Percentiles rank a stretch among this genome's conserved stretches.
phyloP scores from a whole-genome alignment of 2,797 vertebrate genomes.

The Hypotaenidia okinawae region DNA sequence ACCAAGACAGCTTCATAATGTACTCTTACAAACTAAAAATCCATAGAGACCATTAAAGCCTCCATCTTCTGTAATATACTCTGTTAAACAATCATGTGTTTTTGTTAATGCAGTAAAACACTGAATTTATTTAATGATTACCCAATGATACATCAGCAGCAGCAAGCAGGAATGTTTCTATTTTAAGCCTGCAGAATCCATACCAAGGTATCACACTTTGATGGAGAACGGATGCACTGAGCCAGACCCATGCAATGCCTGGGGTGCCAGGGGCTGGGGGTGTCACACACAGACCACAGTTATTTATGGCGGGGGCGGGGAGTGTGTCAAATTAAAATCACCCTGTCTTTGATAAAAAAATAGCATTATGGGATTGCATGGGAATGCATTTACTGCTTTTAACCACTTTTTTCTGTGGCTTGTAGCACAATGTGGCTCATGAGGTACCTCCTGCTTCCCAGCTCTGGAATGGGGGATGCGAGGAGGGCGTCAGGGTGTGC shows the following conservation, averaged over 20 bases:
- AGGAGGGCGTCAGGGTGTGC: not conserved
- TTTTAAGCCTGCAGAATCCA: conserved; percentile 64
- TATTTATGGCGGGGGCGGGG: accelerated
- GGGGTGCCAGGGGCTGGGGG: not conserved
- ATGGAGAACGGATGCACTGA: conserved; percentile 4
- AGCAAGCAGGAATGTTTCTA: conserved; percentile 61
- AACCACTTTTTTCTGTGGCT: not conserved
- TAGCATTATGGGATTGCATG: not conserved
- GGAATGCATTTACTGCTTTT: not conserved
- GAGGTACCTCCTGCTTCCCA: not conserved
- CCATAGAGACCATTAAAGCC: conserved; percentile 73
- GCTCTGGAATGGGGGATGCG: not conserved
- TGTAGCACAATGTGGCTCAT: not conserved
- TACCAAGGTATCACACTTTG: conserved; percentile 19
- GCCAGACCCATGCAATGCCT: not conserved
- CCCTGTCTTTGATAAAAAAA: not conserved
- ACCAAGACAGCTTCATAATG: conserved; percentile 73
- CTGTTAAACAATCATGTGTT: conserved; percentile 81
- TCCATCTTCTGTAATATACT: conserved; percentile 75
- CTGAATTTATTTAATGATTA: conserved; percentile 75
- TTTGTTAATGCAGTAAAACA: conserved; percentile 77
- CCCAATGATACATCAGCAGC: conserved; percentile 50
- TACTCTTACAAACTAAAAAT: conserved; percentile 74
- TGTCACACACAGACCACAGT: accelerated
- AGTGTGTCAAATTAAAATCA: not conserved